Base-by-base conservation (phyloP, 2,797 vertebrate species). In the Arrhamphus sclerolepis region DNA sequence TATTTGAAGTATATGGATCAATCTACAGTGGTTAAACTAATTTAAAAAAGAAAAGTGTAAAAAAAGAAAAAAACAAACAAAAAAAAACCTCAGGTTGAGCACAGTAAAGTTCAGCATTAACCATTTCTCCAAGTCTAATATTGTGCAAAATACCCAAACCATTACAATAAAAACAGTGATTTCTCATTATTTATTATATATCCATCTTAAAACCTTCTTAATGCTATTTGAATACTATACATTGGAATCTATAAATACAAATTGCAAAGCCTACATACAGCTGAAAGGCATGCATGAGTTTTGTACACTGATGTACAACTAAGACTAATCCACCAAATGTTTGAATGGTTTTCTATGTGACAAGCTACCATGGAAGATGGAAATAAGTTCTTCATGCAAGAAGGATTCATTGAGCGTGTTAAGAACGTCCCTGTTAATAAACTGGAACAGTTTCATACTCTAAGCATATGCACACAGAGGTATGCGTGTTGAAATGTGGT, bases 201-300 rank as follows among this genome's bases (percentile, higher is more conserved):
- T 66, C 68, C 75, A 82, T 86, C 81, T 88, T 84, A 88, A 88
- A 91, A 80, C 70, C 58, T 72, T 77, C 70, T 81, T 74, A 66
- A 56, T 72, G 62, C 83, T 62, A 81, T 87, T 81, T 80, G 72
- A 87, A 72, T 85, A 88, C 89, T 81, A 83, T 92, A 92, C 91
- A 89, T 88, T 83, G 88, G 74, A 90, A 83, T 92, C 87, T 89
- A 92, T 84, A 92, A 92, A 92, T 91, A 91, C 80, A 87, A 92
- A 91, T 70, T 46, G 75, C 83, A 87, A 92, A 87, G 87, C 86
- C 87, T 92, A 92, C 84, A 77, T 93, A 91, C 90, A 93, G 89
- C 90, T 88, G 82, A 67, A 87, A 77, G 51, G 60, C 92, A 93
- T 93, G 92, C 93, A 90, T 83, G 77, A 78, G 80, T 88, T 85